Base-by-base conservation (phyloP, 2,113 vertebrate species). In the Plectropomus leopardus region DNA sequence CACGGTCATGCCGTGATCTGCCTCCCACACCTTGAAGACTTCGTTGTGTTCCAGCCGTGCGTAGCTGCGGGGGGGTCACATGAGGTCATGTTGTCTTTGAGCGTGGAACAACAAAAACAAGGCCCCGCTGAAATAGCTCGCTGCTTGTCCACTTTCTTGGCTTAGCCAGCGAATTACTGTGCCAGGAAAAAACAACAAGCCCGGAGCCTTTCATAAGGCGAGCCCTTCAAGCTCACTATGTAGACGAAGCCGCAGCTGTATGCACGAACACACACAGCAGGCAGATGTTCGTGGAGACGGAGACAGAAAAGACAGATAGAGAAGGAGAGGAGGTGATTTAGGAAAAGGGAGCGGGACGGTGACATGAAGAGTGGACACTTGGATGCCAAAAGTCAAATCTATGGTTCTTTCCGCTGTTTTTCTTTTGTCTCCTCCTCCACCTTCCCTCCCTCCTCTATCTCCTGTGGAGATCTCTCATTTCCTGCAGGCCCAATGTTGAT, bases 391-490 rank as follows among this genome's bases (percentile, higher is more conserved):
- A 91, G 86, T 89, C 69, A 85, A 86, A 89, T 84, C 78, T 72
- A 34, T 66, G 60, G 59, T 83, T 83, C 76, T 87, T 84, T 85
- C 76, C 23, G 47, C 72, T 91, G 82, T 90, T 85, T 91, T 92
- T 88, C 86, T 92, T 92, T 83, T 82, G 64, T 89, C 66, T 87
- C 89, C 82, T 78, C 78, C 85, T 77, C 72, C 78, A 77, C 54
- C 74, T 59, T 57, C 69, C 77, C 82, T 68, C 80, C 89, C 76
- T 80, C 53, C 58, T 59, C 71, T 94, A 93, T 94, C 93, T 92
- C 87, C 81, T 83, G 79, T 90, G 84, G 78, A 90, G 89, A 93
- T 93, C 89, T 93, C 91, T 94, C 91, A 93, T 94, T 94, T 94
- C 92, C 94, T 94, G 92, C 86, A 88, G 87, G 78, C 86, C 83